phyloP scores from a whole-genome alignment of 2,888 invertebrate species.

The Dasypogon diadema region DNA sequence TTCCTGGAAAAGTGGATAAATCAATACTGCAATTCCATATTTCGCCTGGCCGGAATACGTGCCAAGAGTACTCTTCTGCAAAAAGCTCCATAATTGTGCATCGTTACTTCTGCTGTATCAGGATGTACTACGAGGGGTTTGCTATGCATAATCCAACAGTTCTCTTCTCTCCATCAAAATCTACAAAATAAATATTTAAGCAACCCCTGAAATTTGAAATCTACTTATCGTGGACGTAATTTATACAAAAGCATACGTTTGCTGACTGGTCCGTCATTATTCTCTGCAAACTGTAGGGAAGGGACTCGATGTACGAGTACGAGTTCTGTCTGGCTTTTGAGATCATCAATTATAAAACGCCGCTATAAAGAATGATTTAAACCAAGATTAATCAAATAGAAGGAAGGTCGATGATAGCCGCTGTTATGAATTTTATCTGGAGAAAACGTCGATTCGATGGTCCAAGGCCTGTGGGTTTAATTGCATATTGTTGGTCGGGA shows the following conservation, averaged over 20 bases:
- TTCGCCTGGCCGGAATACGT: background rate
- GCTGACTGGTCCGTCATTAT: too few relatives aligned
- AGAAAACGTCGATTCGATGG: conserved; percentile 7
- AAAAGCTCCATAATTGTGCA: background rate
- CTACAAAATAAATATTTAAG: too few relatives aligned
- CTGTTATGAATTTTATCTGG: background rate
- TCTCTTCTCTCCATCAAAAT: background rate
- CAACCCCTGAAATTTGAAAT: too few relatives aligned
- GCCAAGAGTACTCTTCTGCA: background rate
- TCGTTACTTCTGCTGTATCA: background rate
- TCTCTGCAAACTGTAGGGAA: too few relatives aligned
- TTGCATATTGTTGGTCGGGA: too few relatives aligned
- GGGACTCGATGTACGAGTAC: too few relatives aligned
- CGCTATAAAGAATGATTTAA: background rate
- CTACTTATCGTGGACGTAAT: too few relatives aligned
- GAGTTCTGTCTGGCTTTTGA: background rate
- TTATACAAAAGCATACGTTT: too few relatives aligned
- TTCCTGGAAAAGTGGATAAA: background rate
- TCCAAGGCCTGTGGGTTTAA: conserved; percentile 13
- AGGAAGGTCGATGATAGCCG: background rate
- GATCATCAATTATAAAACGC: background rate
- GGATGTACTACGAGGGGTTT: background rate
- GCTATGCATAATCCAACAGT: conserved; percentile 23
- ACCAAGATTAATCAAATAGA: background rate
- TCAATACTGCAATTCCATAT: background rate